phyloP scores from a whole-genome alignment of 2,888 invertebrate species.

The Drosophila nigricruria region DNA sequence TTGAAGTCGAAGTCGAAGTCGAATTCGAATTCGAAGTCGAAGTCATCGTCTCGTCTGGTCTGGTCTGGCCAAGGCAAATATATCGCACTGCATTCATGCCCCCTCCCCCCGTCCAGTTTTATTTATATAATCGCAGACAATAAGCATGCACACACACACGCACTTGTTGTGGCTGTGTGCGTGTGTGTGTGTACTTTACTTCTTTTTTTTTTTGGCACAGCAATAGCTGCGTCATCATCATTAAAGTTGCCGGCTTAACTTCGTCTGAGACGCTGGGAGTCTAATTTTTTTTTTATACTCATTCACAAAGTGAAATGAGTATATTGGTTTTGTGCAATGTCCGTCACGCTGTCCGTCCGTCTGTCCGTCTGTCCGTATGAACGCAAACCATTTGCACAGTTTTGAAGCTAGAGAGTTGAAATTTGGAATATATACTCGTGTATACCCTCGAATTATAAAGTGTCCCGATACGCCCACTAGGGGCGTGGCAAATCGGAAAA shows the following conservation, averaged over 20 bases:
- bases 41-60: constrained; percentile 35
- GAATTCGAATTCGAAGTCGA: constrained; percentile 23
- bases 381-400: too few relatives aligned
- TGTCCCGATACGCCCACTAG: too few relatives aligned
- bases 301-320: too few relatives aligned
- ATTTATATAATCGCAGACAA: constrained; percentile 64
- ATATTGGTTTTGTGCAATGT: too few relatives aligned
- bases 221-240: constrained; percentile 71
- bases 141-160: constrained; percentile 10
- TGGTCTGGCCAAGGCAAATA: constrained; percentile 65
- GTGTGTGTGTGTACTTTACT: constrained; percentile 10
- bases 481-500: too few relatives aligned
- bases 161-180: constrained; percentile 5
- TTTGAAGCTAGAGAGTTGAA: too few relatives aligned
- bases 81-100: constrained; percentile 14
- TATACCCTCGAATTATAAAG: too few relatives aligned
- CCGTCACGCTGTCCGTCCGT: too few relatives aligned
- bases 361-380: too few relatives aligned
- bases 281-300: background rate
- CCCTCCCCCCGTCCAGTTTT: constrained; percentile 14
- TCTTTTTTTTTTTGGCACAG: constrained; percentile 55
- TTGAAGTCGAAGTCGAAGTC: constrained; percentile 30
- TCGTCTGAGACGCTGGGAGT: constrained; percentile 32
- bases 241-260: constrained; percentile 62
- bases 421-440: too few relatives aligned